Percentiles rank a stretch among this genome's conserved stretches.
These are phyloP conservation scores for Schlechtendalia chinensis DNA, from an alignment of 1,140 invertebrate genomes.

Conservation along the genomic window DNA sequence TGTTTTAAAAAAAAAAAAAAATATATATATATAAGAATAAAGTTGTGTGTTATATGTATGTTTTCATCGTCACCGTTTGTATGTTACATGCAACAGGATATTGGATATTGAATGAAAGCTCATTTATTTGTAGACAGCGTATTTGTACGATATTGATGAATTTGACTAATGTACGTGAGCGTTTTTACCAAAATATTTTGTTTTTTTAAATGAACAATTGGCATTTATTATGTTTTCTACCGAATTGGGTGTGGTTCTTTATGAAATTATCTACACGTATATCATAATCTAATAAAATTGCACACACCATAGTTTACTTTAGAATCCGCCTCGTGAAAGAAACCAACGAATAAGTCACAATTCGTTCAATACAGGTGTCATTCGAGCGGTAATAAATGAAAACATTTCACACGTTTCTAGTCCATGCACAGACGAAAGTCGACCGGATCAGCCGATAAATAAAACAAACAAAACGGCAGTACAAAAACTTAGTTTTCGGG, in stretches of 20 bases:
- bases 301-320: neutral
- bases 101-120: conserved; percentile 6
- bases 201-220: neutral
- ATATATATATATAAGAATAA: too few relatives aligned
- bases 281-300: conserved; percentile 10
- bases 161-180: neutral
- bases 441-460: too few relatives aligned
- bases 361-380: neutral
- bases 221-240: neutral
- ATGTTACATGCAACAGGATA: neutral
- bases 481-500: too few relatives aligned
- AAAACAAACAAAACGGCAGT: too few relatives aligned
- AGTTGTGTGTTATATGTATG: neutral
- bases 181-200: neutral
- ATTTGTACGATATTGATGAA: conserved; percentile 17
- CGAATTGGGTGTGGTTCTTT: neutral
- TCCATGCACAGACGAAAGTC: too few relatives aligned
- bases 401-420: too few relatives aligned
- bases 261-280: neutral
- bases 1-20: conserved; percentile 31
- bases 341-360: neutral
- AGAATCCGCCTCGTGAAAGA: neutral
- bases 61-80: neutral
- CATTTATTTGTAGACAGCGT: neutral
- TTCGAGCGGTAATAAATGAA: neutral